phyloP scores from a whole-genome alignment of 2,888 invertebrate species.

The Apotomis turbidana region DNA sequence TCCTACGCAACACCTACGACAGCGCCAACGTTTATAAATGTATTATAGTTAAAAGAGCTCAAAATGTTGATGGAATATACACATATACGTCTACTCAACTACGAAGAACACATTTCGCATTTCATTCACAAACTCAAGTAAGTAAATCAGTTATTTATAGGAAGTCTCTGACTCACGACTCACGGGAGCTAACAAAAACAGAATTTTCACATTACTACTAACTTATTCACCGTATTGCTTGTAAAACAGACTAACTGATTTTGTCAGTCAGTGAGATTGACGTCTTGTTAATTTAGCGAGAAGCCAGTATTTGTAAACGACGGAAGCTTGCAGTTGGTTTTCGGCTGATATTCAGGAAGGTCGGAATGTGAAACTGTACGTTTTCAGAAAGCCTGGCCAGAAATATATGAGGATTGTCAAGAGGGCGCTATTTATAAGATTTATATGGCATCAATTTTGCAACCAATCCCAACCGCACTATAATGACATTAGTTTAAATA shows the following conservation, averaged over 20 bases:
- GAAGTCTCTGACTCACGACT: constrained; percentile 16
- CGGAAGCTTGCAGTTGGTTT: not conserved
- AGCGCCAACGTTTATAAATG: not conserved
- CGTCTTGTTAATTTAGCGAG: not conserved
- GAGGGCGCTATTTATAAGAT: no score
- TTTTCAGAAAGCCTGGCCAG: not conserved
- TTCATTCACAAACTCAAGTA: constrained; percentile 20
- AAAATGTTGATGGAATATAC: no score
- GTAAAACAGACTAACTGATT: not conserved
- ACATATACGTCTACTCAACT: not conserved
- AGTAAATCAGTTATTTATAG: constrained; percentile 23
- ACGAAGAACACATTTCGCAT: not conserved
- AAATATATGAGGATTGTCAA: no score
- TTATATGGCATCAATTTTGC: no score
- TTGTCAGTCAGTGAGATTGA: not conserved
- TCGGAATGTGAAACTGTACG: constrained; percentile 18
- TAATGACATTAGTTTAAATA: no score
- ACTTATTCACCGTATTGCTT: not conserved
- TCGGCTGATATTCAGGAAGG: not conserved
- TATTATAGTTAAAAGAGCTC: not conserved
- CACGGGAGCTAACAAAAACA: constrained; percentile 3
- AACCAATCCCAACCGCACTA: no score
- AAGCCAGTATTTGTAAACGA: not conserved
- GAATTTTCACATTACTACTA: constrained; percentile 14
- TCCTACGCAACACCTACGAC: not conserved